A percentile compares a stretch with the other conserved stretches of the same genome.
Conservation (phyloP, 2,888 invertebrate genomes). For the Mellilla xanthometata region DNA sequence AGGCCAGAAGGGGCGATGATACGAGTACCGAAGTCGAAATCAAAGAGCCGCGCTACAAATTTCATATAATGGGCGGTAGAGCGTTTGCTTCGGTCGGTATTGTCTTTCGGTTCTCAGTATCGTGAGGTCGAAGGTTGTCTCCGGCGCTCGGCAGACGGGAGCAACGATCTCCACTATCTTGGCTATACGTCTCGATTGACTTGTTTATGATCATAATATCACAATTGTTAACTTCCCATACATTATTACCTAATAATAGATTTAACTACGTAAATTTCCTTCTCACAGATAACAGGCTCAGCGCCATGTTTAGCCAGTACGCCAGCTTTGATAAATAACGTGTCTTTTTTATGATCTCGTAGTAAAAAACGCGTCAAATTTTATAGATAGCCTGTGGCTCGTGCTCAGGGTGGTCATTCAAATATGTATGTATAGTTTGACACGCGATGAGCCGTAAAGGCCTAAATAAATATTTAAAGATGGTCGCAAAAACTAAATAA, state of each 20-base stretch:
- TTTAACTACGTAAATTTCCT: conserved; percentile 56
- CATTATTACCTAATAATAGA: conserved; percentile 66
- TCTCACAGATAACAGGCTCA: conserved; percentile 32
- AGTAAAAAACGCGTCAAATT: conserved; percentile 28
- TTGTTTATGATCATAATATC: conserved; percentile 72
- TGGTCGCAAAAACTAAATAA: conserved; percentile 29
- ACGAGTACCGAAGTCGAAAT: conserved; percentile 16
- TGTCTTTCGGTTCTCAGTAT: conserved; percentile 49
- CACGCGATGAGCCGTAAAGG: conserved; percentile 38
- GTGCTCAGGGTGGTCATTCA: conserved; percentile 32
- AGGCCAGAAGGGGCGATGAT: conserved; percentile 20
- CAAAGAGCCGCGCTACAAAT: conserved; percentile 39
- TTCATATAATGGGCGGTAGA: conserved; percentile 36
- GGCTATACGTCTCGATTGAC: conserved; percentile 59
- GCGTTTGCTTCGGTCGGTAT: no score
- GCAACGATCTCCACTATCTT: conserved; percentile 66
- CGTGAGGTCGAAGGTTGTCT: conserved; percentile 56
- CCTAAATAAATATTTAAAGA: conserved; percentile 39
- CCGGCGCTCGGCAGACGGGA: conserved; percentile 52
- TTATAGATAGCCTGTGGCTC: conserved; percentile 32
- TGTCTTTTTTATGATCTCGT: conserved; percentile 24
- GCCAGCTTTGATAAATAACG: conserved; percentile 27
- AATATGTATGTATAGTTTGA: no score
- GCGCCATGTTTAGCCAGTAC: conserved; percentile 23
- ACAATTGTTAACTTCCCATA: conserved; percentile 52